Evolutionary conservation across 1,140 invertebrate genomes (phyloP).

Genomic region (Lamellibrachia luymesi): DNA sequence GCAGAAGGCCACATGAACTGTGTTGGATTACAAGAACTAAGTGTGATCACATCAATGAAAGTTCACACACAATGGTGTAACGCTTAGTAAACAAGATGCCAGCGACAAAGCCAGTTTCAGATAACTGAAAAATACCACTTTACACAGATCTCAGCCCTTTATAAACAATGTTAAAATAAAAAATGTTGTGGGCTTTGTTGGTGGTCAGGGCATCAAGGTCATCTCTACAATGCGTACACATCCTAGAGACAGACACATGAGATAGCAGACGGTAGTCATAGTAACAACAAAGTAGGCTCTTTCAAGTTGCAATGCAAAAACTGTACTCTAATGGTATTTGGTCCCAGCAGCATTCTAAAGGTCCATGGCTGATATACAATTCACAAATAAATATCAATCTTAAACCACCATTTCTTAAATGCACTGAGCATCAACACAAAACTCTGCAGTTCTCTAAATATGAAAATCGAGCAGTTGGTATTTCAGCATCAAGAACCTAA

Average conservation of each 20-base stretch:
- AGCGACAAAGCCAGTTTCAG: background rate
- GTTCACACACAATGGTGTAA: background rate
- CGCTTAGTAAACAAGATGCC: background rate
- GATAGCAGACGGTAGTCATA: background rate
- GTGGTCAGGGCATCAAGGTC: background rate
- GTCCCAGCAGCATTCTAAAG: background rate
- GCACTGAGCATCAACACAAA: background rate
- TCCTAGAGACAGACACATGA: background rate
- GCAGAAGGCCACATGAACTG: background rate
- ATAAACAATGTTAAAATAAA: background rate
- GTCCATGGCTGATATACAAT: background rate
- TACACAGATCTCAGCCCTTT: background rate
- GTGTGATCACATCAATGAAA: background rate
- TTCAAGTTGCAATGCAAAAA: background rate
- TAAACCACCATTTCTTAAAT: background rate
- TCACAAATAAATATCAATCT: background rate
- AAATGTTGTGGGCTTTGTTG: background rate
- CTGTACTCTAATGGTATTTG: background rate
- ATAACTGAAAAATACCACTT: background rate
- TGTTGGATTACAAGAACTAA: background rate
- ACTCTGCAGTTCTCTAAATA: background rate
- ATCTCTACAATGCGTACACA: background rate
- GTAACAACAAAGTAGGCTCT: background rate
- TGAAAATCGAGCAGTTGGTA: background rate
- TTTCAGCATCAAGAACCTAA: no score